These are phyloP conservation scores for Prionailurus viverrinus DNA, from an alignment of 2,113 vertebrate genomes.

Conservation along the genomic window DNA sequence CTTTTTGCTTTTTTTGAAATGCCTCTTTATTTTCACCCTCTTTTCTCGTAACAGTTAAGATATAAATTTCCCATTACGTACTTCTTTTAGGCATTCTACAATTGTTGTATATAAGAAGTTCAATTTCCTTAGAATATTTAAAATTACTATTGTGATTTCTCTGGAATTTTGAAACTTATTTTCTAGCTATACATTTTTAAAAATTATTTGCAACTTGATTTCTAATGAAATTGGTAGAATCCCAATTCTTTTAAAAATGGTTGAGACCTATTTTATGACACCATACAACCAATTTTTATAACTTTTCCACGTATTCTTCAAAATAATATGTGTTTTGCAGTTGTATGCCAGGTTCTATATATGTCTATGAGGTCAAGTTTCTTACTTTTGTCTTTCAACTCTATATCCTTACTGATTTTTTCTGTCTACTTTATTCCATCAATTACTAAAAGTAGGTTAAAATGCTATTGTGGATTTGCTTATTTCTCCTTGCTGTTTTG, in stretches of 20 bases:
- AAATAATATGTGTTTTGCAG: slow-evolving; percentile 4
- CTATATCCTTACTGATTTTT: background rate
- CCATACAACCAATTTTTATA: background rate
- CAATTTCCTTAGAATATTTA: background rate
- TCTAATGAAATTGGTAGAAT: background rate
- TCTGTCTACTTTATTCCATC: background rate
- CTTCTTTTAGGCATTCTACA: background rate
- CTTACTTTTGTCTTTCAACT: background rate
- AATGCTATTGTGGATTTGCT: background rate
- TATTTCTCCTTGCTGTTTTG: background rate
- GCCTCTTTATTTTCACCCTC: background rate
- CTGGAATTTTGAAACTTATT: slow-evolving; percentile 9
- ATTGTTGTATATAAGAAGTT: background rate
- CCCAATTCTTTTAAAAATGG: background rate
- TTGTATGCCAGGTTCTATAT: background rate
- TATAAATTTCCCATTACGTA: background rate
- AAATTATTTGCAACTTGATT: background rate
- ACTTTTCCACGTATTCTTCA: background rate
- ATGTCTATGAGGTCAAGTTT: background rate
- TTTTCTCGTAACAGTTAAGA: background rate
- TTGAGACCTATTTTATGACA: background rate
- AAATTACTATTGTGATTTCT: background rate
- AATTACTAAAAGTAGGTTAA: background rate
- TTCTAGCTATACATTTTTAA: background rate
- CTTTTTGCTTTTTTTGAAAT: background rate